These are phyloP conservation scores for Cheilosia scutellata DNA, from an alignment of 2,888 invertebrate species.

Conservation along the genomic window DNA sequence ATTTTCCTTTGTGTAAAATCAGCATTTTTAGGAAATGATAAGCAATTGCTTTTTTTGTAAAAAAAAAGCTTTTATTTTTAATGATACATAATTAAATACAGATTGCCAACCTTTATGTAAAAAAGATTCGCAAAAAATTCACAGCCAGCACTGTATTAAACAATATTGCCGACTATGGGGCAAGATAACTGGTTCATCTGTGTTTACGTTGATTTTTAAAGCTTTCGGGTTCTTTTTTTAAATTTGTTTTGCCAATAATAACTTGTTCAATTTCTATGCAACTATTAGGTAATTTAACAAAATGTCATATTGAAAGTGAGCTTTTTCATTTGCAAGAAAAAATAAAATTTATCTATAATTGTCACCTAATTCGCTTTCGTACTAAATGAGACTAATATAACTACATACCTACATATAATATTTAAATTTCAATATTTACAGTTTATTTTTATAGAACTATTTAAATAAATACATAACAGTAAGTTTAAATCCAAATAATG, in stretches of 20 bases:
- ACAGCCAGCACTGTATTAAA: background rate
- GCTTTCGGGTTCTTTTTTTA: background rate
- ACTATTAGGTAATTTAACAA: background rate
- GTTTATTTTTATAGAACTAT: background rate
- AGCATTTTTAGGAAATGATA: too few relatives aligned
- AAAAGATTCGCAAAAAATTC: background rate
- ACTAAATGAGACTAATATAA: background rate
- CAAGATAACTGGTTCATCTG: background rate
- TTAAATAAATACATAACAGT: too few relatives aligned
- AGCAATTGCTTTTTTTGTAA: too few relatives aligned
- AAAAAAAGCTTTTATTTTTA: background rate
- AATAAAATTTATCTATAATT: background rate
- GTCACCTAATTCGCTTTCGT: background rate
- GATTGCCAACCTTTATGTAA: background rate
- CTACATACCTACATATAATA: background rate
- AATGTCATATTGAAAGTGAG: background rate
- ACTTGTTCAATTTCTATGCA: background rate
- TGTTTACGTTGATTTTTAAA: background rate
- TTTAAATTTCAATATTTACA: constrained; percentile 14
- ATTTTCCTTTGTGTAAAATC: too few relatives aligned
- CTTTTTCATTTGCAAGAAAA: too few relatives aligned
- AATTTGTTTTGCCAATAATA: background rate
- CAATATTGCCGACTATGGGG: background rate
- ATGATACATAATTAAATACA: background rate
- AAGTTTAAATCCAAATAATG: background rate